Evolutionary conservation across 2,797 vertebrate species (phyloP).

Genomic region (Crocodylus rhombifer): DNA sequence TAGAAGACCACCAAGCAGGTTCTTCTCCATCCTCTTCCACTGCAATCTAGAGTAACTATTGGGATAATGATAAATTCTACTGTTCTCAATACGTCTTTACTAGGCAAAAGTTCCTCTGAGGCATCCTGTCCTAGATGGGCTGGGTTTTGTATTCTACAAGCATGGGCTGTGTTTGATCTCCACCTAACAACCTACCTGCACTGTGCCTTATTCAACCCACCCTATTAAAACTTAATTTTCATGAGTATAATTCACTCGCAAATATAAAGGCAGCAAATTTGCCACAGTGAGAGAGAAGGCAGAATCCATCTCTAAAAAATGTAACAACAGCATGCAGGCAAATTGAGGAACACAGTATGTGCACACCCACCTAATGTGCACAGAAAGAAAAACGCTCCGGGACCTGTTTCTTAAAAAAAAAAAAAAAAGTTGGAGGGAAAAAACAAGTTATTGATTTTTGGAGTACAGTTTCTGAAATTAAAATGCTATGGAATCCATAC

Average conservation of each 20-base stretch:
- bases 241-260: background rate
- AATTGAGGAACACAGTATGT: background rate
- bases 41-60: background rate
- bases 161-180: background rate
- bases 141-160: fast-evolving
- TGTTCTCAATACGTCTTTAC: background rate
- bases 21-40: background rate
- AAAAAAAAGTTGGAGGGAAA: background rate
- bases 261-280: background rate
- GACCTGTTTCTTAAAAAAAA: background rate
- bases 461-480: fast-evolving
- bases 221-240: background rate
- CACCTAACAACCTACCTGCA: background rate
- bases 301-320: background rate
- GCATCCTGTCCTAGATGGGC: background rate
- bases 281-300: background rate
- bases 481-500: background rate
- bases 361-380: background rate
- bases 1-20: background rate
- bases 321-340: background rate
- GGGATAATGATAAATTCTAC: background rate
- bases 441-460: background rate
- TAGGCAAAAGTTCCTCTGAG: background rate
- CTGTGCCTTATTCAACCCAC: background rate
- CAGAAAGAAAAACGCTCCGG: background rate